These are phyloP conservation scores for Sylvietta virens DNA, from an alignment of 2,113 vertebrate species.

Conservation along the genomic window DNA sequence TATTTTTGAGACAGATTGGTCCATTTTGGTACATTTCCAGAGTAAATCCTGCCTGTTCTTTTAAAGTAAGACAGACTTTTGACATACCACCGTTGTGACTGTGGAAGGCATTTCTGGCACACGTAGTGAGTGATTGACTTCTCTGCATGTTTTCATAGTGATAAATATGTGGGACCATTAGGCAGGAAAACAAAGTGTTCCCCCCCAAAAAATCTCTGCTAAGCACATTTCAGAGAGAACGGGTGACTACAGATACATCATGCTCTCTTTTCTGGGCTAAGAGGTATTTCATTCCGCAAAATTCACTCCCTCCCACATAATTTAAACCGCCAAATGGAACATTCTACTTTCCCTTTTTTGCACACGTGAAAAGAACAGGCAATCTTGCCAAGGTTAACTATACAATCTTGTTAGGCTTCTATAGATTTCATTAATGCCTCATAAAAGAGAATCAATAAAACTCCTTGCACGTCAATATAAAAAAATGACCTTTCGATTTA, in stretches of 20 bases:
- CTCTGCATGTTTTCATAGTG: constrained; percentile 46
- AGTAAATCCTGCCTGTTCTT: constrained; percentile 56
- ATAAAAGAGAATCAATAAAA: constrained; percentile 59
- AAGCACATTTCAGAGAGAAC: constrained; percentile 53
- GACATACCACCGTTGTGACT: constrained; percentile 31
- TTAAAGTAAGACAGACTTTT: constrained; percentile 44
- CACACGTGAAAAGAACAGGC: not conserved
- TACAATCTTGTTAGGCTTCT: constrained; percentile 46
- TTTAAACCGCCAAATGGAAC: not conserved
- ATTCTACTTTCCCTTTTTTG: not conserved
- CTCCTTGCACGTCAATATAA: constrained; percentile 24
- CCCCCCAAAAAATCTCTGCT: not conserved
- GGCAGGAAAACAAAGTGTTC: constrained; percentile 35
- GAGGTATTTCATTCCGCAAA: not conserved
- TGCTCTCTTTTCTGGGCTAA: not conserved
- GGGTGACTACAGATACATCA: not conserved
- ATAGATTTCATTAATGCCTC: constrained; percentile 56
- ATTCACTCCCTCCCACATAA: not conserved
- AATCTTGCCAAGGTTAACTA: constrained; percentile 28
- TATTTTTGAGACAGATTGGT: constrained; percentile 42
- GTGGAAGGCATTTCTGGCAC: constrained; percentile 46
- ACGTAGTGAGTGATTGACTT: not conserved
- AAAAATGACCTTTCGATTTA: constrained; percentile 60
- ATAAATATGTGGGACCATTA: constrained; percentile 35
- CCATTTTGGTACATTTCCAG: constrained; percentile 54